Conservation (phyloP, 2,797 vertebrate genomes). For the Danio albolineatus region DNA sequence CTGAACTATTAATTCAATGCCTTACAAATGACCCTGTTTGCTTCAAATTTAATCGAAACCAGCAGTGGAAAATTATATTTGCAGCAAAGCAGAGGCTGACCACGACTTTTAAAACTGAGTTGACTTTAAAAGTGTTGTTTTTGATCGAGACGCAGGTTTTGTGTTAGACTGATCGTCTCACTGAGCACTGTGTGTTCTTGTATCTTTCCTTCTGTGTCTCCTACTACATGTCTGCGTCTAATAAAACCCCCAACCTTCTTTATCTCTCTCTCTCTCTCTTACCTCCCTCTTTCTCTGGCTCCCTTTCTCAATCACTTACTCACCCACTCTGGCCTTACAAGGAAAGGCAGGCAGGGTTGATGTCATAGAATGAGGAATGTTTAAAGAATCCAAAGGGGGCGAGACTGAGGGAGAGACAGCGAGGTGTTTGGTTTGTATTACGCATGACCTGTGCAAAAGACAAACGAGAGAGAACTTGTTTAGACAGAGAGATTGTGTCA, state of each 20-base stretch:
- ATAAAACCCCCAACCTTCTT: slow-evolving; percentile 77
- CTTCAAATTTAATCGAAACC: slow-evolving; percentile 60
- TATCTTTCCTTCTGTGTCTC: slow-evolving; percentile 55
- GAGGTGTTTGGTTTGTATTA: slow-evolving; percentile 77
- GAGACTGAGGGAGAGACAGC: slow-evolving; percentile 64
- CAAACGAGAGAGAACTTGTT: slow-evolving; percentile 83
- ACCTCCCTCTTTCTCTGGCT: slow-evolving; percentile 60
- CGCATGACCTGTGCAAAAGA: slow-evolving; percentile 72
- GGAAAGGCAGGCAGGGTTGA: slow-evolving; percentile 84
- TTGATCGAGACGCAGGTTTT: not conserved
- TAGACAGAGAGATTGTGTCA: slow-evolving; percentile 82
- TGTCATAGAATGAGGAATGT: slow-evolving; percentile 87
- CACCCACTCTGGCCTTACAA: slow-evolving; percentile 85
- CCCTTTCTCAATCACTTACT: slow-evolving; percentile 52
- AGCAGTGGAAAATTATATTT: slow-evolving; percentile 54
- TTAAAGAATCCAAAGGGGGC: slow-evolving; percentile 77
- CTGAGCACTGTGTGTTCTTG: slow-evolving; percentile 40
- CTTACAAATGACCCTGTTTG: slow-evolving; percentile 46
- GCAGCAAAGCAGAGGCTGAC: slow-evolving; percentile 38
- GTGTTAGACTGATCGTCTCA: slow-evolving; percentile 8
- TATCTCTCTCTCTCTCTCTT: slow-evolving; percentile 68
- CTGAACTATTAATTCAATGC: slow-evolving; percentile 31
- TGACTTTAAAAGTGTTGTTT: slow-evolving; percentile 18
- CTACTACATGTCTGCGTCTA: slow-evolving; percentile 74
- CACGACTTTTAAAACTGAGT: slow-evolving; percentile 33